Evolutionary conservation across 2,797 vertebrate species (phyloP).

Genomic region (Eleutherodactylus coqui): DNA sequence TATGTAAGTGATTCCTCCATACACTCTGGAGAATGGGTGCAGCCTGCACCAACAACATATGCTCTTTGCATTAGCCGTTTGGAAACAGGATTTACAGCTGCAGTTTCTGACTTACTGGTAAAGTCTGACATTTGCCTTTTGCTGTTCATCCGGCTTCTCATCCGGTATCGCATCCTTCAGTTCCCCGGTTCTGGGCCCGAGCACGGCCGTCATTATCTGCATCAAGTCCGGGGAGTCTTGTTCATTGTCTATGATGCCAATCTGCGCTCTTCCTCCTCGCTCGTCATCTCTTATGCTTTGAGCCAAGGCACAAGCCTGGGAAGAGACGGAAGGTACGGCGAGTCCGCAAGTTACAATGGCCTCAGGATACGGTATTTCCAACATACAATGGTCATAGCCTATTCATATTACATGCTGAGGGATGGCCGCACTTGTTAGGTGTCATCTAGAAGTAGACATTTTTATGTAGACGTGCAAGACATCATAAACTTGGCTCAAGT

Average conservation of each 20-base stretch:
- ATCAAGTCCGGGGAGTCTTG: constrained; percentile 81
- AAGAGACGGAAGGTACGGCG: neutral
- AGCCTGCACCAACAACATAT: neutral
- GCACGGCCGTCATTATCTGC: constrained; percentile 83
- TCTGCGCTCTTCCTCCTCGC: constrained; percentile 84
- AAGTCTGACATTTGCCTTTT: constrained; percentile 79
- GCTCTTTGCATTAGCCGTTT: neutral
- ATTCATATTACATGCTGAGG: too few relatives aligned
- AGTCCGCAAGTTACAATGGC: too few relatives aligned
- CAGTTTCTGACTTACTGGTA: constrained; percentile 79
- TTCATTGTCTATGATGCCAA: constrained; percentile 82
- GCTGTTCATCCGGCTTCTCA: constrained; percentile 70
- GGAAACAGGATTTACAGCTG: neutral
- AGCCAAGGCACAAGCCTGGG: constrained; percentile 75
- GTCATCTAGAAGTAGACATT: too few relatives aligned
- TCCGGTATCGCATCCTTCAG: constrained; percentile 75
- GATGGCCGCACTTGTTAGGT: too few relatives aligned
- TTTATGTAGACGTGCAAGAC: neutral
- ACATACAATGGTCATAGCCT: too few relatives aligned
- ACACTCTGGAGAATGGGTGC: neutral
- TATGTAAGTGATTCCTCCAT: too few relatives aligned
- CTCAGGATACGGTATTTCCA: too few relatives aligned
- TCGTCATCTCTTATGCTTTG: constrained; percentile 89
- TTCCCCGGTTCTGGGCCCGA: constrained; percentile 77
- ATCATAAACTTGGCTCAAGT: neutral